Percentiles rank a stretch among this genome's conserved stretches.
Conservation (phyloP, 2,888 invertebrate species). For the Incurvaria masculella region DNA sequence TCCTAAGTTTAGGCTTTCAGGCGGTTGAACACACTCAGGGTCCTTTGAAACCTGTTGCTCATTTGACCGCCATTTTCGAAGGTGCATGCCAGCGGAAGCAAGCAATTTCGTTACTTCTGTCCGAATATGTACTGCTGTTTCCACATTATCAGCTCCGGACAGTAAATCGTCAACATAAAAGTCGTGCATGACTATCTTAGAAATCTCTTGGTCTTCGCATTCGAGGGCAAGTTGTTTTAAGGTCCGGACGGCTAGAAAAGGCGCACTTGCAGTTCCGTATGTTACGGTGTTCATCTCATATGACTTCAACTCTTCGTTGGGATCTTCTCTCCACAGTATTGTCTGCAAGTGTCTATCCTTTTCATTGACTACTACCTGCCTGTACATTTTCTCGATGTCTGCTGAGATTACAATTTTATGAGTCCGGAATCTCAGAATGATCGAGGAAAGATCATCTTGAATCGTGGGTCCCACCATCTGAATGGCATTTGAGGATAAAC, state of each 20-base stretch:
- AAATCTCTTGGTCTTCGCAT: too few relatives aligned
- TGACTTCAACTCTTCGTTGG: too few relatives aligned
- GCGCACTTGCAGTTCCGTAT: too few relatives aligned
- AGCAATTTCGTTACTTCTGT: not conserved
- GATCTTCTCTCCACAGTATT: not conserved
- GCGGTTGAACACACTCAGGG: constrained; percentile 4
- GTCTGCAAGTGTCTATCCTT: not conserved
- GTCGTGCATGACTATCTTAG: too few relatives aligned
- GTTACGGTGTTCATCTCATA: too few relatives aligned
- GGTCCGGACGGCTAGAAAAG: too few relatives aligned
- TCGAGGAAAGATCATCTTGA: not conserved
- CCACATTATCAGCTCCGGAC: too few relatives aligned
- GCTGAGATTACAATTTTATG: not conserved
- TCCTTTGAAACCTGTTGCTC: constrained; percentile 8
- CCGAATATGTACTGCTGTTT: too few relatives aligned
- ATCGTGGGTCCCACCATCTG: not conserved
- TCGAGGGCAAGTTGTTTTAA: too few relatives aligned
- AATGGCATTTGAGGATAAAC: constrained; percentile 1
- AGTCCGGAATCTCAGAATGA: not conserved
- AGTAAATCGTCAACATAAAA: too few relatives aligned
- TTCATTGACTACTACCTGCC: not conserved
- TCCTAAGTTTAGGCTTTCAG: constrained; percentile 11
- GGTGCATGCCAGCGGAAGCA: constrained; percentile 11
- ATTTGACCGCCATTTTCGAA: constrained; percentile 17
- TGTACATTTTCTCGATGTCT: constrained; percentile 1